Evolutionary conservation across 53 echinoderm and acorn worm genomes (phyloP), one percentile per base, ranked within the genome.

Genomic region (Hippasteria phrygiana): DNA sequence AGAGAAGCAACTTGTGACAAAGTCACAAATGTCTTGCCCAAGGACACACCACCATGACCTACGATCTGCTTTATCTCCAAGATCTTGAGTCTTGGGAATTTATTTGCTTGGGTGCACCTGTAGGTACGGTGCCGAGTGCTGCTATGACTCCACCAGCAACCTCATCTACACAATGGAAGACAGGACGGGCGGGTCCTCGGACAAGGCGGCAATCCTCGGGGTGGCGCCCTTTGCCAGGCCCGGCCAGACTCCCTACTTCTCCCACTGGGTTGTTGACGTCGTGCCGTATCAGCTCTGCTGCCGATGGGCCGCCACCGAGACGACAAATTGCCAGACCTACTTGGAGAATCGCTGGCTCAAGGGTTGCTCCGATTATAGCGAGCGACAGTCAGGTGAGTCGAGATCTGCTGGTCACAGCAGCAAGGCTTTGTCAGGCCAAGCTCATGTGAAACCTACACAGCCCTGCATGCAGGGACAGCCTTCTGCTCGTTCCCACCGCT

Each of bases 241-340:
- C 5, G 87, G 88, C 40, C 83, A 75, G 32, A 94, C 94, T 17
- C 98, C 98, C 0, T 88, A 80, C 59, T 51, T 93, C 0, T 97
- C 98, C 40, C 98, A 97, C 53, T 95, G 98, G 95, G 48, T 38
- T 8, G 85, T 86, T 66, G 98, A 97, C 62, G 87, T 95, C 59
- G 87, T 95, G 12, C 79, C 95, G n/a, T 92, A 81, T 31, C 80
- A 97, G 63, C 88, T 90, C 45, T 97, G 98, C 62, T 97, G 98
- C 50, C 43, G 89, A 12, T 97, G 95, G 98, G 89, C 89, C 17
- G 55, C 33, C 0, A 29, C 48, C 54, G 53, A 54, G 2, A 46
- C 87, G n/a, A n/a, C n/a, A n/a, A n/a, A n/a, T 3, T 97, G 98
- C 66, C 87, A 77, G 37, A 54, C 51, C 0, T 97, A 97, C 83